Percentiles rank a stretch among this genome's conserved stretches.
phyloP scores from a whole-genome alignment of 2,113 vertebrate genomes.

The Pituophis catenifer region DNA sequence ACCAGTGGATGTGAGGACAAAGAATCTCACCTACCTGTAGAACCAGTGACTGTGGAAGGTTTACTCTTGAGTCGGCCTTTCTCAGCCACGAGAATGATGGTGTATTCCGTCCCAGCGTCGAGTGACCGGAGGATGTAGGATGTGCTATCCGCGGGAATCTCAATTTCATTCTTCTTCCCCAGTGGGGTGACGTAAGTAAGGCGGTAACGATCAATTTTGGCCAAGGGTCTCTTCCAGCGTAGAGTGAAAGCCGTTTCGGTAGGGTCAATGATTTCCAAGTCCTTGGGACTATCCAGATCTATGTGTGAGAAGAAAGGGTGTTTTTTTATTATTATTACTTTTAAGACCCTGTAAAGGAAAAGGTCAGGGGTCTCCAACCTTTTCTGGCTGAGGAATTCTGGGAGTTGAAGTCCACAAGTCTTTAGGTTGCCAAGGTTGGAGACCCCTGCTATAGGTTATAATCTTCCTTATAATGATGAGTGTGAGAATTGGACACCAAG shows the following conservation, averaged over 20 bases:
- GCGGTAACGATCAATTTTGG: conserved; percentile 87
- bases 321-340: background rate
- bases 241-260: conserved; percentile 81
- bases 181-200: conserved; percentile 70
- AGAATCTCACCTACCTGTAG: conserved; percentile 79
- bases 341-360: background rate
- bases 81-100: conserved; percentile 79
- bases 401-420: no score
- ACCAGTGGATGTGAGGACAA: background rate
- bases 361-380: no score
- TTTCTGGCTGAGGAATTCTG: no score
- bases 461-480: background rate
- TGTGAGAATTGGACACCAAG: no score
- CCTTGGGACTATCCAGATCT: conserved; percentile 88
- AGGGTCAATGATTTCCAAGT: conserved; percentile 77
- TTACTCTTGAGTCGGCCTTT: conserved; percentile 85
- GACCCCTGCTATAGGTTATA: background rate
- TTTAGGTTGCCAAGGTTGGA: no score
- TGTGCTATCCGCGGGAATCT: conserved; percentile 72
- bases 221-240: conserved; percentile 81
- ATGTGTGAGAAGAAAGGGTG: background rate
- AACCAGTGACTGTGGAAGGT: conserved; percentile 71
- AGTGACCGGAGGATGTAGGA: conserved; percentile 75
- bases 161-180: conserved; percentile 70
- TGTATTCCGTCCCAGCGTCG: conserved; percentile 81